These are phyloP conservation scores for Eublepharis macularius DNA, from an alignment of 2,113 vertebrate species.

Conservation along the genomic window DNA sequence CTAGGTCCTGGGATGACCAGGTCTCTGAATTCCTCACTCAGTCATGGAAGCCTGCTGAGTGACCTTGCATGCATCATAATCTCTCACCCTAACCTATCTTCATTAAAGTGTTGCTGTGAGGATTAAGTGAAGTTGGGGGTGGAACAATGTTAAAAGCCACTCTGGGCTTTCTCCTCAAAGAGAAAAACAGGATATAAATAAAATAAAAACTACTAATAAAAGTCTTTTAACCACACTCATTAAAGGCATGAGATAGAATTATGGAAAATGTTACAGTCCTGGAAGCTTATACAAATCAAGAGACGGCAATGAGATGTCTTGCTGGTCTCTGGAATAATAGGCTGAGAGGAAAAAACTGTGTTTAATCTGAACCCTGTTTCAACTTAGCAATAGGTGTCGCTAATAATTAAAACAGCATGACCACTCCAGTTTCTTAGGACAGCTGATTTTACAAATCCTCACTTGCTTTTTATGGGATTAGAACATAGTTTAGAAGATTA, in stretches of 20 bases:
- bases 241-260: background rate
- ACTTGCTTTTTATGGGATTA: conserved; percentile 67
- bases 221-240: background rate
- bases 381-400: conserved; percentile 23
- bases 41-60: no score
- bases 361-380: conserved; percentile 43
- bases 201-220: no score
- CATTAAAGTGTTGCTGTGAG: no score
- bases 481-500: conserved; percentile 73
- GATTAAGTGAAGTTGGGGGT: no score
- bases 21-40: no score
- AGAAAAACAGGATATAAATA: no score
- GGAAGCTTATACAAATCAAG: background rate
- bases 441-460: conserved; percentile 62
- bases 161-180: no score
- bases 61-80: no score
- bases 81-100: no score
- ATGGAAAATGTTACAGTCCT: background rate
- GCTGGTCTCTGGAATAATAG: conserved; percentile 37
- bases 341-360: conserved; percentile 8
- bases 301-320: conserved; percentile 18
- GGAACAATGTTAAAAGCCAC: no score
- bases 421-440: conserved; percentile 51
- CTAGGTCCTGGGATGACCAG: no score
- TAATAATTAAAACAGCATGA: conserved; percentile 56